Base-by-base conservation (phyloP, 2,797 vertebrate genomes). In the Microctenopoma lineatum region DNA sequence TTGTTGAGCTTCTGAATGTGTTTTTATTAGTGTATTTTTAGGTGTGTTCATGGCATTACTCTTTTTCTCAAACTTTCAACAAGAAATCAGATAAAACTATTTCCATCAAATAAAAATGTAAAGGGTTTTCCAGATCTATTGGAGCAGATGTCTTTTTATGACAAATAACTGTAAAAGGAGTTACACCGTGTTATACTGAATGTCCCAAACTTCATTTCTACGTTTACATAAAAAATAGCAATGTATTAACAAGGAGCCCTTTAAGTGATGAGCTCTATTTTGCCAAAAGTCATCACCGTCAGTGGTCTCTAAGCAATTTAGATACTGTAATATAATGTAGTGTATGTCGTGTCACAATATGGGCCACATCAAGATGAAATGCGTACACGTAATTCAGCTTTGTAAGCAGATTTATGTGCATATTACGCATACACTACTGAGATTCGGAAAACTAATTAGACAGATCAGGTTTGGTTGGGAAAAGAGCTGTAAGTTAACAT, bases 101-200 rank as follows among this genome's bases (percentile, higher is more conserved):
- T 55, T 57, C 29, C 47, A 16, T 39, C 58, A 73, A 41, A 16
- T 44, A 44, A 41, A 13, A 41, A 12, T 32, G 29, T 32, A 32
- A 32, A 32, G 29, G 27, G 36, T 11, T 36, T 36, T 36, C 2
- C 36, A 41, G 13, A 14, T 13, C 34, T 58, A 45, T 47, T 46
- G 45, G 42, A 75, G 59, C 15, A 50, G 48, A 59, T 61, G 76
- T 39, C 34, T 9, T 36, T 61, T 77, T 39, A 38, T 63, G 73
- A 80, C 59, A 51, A 73, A 61, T 39, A 62, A 34, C 27, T 75
- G 55, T 67, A 61, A 53, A 84, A 87, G 81, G 86, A 84, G 84
- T 80, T 7, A 75, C 18, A 66, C 18, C 27, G 13, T 4, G 47
- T 64, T 58, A 58, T 11, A 75, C 57, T 59, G 54, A 39, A 66